Evolutionary conservation across 2,797 vertebrate species (phyloP).

Genomic region (Notoglanidium macrostoma): DNA sequence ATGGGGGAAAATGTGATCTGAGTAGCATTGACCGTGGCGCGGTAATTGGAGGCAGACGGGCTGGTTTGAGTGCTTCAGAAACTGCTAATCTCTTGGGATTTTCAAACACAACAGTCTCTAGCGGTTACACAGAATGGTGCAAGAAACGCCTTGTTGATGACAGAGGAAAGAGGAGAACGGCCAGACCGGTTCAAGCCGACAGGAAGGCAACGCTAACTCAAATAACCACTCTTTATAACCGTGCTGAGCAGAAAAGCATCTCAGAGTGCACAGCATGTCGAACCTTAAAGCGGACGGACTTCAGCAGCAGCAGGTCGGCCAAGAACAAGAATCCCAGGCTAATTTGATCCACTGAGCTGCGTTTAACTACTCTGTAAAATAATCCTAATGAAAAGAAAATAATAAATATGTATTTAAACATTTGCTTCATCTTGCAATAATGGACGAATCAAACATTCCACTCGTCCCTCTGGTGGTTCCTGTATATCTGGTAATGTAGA

Average conservation of each 20-base stretch:
- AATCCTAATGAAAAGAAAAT: neutral
- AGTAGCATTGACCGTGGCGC: neutral
- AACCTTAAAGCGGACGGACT: neutral
- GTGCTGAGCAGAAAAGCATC: neutral
- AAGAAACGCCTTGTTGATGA: neutral
- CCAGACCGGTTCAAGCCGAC: neutral
- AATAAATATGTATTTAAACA: neutral
- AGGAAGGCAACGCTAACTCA: neutral
- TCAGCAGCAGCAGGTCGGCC: neutral
- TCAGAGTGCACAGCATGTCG: neutral
- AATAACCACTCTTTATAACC: neutral
- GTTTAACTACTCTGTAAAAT: neutral
- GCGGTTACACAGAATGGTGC: neutral
- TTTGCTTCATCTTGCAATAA: neutral
- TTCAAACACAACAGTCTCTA: neutral
- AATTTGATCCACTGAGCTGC: neutral
- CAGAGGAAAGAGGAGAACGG: neutral
- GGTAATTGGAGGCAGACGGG: neutral
- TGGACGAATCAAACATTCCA: neutral
- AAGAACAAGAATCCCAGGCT: neutral
- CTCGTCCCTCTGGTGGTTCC: neutral
- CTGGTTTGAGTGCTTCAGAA: neutral
- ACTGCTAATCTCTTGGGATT: neutral
- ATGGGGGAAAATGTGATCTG: neutral
- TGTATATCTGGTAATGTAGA: neutral